A percentile compares a stretch with the other conserved stretches of the same genome.
These are phyloP conservation scores for Dolichallabes microphthalmus DNA, from an alignment of 2,113 vertebrate species.

Conservation along the genomic window DNA sequence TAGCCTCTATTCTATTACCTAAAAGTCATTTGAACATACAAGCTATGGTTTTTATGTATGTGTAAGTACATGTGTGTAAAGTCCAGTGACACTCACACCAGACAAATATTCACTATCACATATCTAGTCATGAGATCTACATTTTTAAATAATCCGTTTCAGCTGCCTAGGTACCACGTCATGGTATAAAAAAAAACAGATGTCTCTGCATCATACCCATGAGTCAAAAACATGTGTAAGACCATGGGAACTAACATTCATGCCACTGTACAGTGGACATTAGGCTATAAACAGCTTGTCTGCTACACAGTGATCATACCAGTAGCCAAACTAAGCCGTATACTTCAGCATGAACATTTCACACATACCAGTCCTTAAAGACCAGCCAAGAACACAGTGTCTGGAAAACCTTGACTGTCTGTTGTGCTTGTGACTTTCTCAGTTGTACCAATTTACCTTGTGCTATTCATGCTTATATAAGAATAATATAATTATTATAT, in stretches of 20 bases:
- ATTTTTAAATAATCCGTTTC: constrained; percentile 13
- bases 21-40: not conserved
- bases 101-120: not conserved
- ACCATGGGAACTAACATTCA: constrained; percentile 27
- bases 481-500: not conserved
- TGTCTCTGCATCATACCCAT: not conserved
- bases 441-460: not conserved
- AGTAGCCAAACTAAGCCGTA: not conserved
- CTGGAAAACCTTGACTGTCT: not conserved
- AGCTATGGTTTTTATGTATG: not conserved
- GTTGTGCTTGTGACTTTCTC: not conserved
- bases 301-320: constrained; percentile 29
- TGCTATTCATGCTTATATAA: not conserved
- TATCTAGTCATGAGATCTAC: not conserved
- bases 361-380: not conserved
- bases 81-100: not conserved
- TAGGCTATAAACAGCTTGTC: constrained; percentile 24
- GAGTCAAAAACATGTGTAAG: constrained; percentile 30
- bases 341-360: not conserved
- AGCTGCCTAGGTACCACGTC: constrained; percentile 17
- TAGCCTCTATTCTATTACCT: not conserved
- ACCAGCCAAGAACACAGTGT: constrained; percentile 6
- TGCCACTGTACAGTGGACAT: not conserved
- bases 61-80: not conserved
- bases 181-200: constrained; percentile 28